Conservation (phyloP, 2,888 invertebrate species). For the Dasysyrphus albostriatus region DNA sequence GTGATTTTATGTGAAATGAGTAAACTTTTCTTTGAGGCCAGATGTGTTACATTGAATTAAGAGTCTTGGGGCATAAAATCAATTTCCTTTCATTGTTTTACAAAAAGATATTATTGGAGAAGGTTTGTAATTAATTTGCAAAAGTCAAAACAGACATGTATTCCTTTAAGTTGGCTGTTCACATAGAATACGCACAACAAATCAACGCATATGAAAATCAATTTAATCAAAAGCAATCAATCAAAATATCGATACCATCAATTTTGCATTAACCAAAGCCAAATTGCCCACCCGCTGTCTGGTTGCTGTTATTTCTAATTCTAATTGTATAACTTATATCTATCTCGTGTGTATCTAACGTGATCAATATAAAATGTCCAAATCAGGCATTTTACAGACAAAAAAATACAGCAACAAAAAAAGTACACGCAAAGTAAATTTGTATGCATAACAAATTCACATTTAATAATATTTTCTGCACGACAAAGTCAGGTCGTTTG, state of each 20-base stretch:
- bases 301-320: background rate
- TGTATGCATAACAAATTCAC: constrained; percentile 44
- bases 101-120: background rate
- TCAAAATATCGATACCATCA: constrained; percentile 23
- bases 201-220: background rate
- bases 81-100: background rate
- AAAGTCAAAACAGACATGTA: constrained; percentile 12
- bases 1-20: background rate
- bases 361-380: constrained; percentile 56
- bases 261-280: constrained; percentile 2
- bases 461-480: constrained; percentile 50
- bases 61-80: background rate
- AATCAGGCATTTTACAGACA: constrained; percentile 35
- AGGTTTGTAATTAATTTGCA: background rate
- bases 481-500: constrained; percentile 26
- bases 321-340: constrained; percentile 3
- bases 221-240: constrained; percentile 32
- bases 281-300: background rate
- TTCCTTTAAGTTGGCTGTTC: background rate
- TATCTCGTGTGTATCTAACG: constrained; percentile 23
- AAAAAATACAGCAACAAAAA: background rate
- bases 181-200: background rate
- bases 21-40: background rate
- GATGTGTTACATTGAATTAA: background rate
- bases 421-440: constrained; percentile 27